Base-by-base conservation (phyloP, 2,888 invertebrate genomes). In the Caradrina clavipalpis region DNA sequence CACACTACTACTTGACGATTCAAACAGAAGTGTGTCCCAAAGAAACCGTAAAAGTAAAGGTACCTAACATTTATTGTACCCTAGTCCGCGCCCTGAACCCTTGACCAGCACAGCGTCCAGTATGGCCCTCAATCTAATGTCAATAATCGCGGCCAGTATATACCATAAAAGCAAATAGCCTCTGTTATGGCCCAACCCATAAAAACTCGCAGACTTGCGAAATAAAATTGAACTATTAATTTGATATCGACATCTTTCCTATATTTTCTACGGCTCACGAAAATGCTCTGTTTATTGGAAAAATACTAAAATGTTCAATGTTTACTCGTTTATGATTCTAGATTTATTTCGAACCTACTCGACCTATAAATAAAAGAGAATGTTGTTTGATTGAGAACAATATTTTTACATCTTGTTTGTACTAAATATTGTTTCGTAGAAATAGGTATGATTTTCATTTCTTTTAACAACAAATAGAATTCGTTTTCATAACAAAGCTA, bases 161-260 rank as follows among this genome's bases (percentile, higher is more conserved):
- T 68, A 31, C 54, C n/a, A 67, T 75, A 78, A 83, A 81, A 75
- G 13, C 42, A 55, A 76, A 82, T 56, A 70, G 55, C 65, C 22
- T 49, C 13, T 55, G 58, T 62, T 78, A 75, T 70, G 35, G 63
- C 45, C 64, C 15, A 50, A 15, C 19, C 63, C 55, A 78, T 81
- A 83, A 83, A 81, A 83, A 68, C 54, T 68, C 54, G 42, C 31
- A 57, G 58, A 63, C 65, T 74, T 31, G 65, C 56, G 67, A 72
- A 81, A 78, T 75, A 77, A 81, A 80, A 75, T 60, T 59, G 53
- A 71, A 71, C 69, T 71, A 73, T 78, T 63, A 81, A 78, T 73
- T 78, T 78, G 47, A 51, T 68, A 72, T 55, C 58, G 73, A 73
- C 61, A 75, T 64, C 64, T 71, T 77, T 69, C 54, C 35, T 65